These are phyloP conservation scores for Pangasius mekongensis DNA, from an alignment of 2,797 vertebrate genomes.

Conservation along the genomic window DNA sequence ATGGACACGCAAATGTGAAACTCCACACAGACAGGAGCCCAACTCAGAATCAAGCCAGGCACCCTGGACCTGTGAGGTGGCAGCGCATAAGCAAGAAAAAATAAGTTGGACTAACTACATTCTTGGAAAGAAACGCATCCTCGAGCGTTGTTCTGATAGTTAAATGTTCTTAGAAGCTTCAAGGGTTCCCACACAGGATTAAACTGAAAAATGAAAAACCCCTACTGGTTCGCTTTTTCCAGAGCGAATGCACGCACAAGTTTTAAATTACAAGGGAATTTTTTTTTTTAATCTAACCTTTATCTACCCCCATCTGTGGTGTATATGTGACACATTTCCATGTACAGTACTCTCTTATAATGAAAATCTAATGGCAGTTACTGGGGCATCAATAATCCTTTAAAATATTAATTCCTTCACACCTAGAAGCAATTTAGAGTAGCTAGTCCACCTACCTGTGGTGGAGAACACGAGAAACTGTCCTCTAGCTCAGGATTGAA, in stretches of 20 bases:
- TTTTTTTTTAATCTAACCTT: background rate
- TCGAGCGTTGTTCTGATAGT: background rate
- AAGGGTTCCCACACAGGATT: background rate
- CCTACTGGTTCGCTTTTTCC: background rate
- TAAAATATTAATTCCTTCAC: background rate
- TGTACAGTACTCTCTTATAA: background rate
- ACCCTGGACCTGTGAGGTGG: background rate
- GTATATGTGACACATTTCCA: background rate
- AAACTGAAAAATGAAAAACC: background rate
- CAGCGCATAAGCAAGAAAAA: background rate
- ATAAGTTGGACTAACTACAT: background rate
- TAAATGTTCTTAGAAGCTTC: background rate
- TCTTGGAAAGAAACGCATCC: background rate
- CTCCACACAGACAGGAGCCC: background rate
- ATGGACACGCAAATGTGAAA: background rate
- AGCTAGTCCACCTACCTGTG: background rate
- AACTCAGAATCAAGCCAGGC: background rate
- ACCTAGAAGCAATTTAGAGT: background rate
- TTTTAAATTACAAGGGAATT: background rate
- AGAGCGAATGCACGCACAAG: background rate
- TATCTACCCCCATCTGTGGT: background rate
- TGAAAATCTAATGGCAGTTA: background rate
- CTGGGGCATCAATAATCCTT: background rate
- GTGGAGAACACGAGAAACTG: background rate
- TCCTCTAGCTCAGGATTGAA: background rate